Evolutionary conservation across 2,888 invertebrate species (phyloP).

Genomic region (Orthosia cruda): DNA sequence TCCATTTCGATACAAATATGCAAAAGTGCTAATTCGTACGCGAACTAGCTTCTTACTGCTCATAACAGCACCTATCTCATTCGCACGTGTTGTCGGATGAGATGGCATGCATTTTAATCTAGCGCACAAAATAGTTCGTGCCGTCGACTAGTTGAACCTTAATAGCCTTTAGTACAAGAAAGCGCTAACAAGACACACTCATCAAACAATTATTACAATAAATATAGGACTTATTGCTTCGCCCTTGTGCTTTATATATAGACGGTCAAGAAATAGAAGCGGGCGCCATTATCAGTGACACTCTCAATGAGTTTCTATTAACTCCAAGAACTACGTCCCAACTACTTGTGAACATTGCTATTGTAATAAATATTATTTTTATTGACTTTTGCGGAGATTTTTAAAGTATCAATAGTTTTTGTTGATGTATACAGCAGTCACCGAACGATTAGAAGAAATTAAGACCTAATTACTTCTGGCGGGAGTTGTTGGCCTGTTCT

Average conservation of each 20-base stretch:
- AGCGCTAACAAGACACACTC: background rate
- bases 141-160: no score
- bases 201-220: slow-evolving; percentile 14
- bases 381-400: slow-evolving; percentile 28
- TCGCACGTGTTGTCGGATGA: no score
- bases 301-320: slow-evolving; percentile 54
- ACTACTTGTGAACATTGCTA: slow-evolving; percentile 27
- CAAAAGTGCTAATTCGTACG: no score
- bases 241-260: slow-evolving; percentile 64
- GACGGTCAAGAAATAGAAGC: slow-evolving; percentile 42
- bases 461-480: background rate
- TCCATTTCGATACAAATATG: no score
- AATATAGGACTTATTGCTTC: slow-evolving; percentile 38
- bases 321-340: slow-evolving; percentile 14
- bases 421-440: background rate
- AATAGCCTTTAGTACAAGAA: slow-evolving; percentile 8
- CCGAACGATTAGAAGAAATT: slow-evolving; percentile 1
- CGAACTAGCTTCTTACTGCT: no score
- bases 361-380: slow-evolving; percentile 25
- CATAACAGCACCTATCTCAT: no score
- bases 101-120: no score
- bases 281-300: slow-evolving; percentile 36
- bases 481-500: slow-evolving; percentile 1
- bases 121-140: no score
- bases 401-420: slow-evolving; percentile 13